Conservation (phyloP, 2,113 vertebrate genomes). For the Spheniscus mendiculus region DNA sequence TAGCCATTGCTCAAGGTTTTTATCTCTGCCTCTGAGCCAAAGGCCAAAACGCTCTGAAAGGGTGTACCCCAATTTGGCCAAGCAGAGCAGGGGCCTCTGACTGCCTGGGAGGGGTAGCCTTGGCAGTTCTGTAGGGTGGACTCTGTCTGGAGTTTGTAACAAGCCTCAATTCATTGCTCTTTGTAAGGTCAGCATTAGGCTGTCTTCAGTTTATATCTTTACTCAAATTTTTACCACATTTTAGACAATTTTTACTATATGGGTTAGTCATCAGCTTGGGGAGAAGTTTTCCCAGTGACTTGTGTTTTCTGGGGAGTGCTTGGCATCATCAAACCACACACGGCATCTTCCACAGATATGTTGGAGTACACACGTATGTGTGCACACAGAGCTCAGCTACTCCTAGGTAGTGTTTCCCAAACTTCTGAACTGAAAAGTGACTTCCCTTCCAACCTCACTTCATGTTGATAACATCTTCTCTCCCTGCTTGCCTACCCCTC, state of each 20-base stretch:
- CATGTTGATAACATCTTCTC: background rate
- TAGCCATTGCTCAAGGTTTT: background rate
- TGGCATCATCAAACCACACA: background rate
- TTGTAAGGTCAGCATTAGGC: background rate
- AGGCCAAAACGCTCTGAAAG: background rate
- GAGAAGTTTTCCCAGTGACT: background rate
- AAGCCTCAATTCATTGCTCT: background rate
- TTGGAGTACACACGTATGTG: background rate
- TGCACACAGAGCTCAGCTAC: background rate
- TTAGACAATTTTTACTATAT: background rate
- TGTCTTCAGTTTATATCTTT: background rate
- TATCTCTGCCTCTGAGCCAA: background rate
- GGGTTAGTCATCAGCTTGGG: background rate
- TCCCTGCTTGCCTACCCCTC: background rate
- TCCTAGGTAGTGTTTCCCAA: background rate
- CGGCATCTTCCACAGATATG: accelerated
- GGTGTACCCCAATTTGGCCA: background rate
- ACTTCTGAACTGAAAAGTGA: background rate
- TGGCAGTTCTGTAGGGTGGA: background rate
- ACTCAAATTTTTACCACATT: too few relatives aligned
- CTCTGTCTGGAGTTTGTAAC: background rate
- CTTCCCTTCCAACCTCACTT: background rate
- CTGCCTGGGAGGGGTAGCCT: background rate
- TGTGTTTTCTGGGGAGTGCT: background rate
- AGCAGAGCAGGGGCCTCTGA: background rate